Conservation (phyloP, 1,140 invertebrate species). For the Eriocheir sinensis region DNA sequence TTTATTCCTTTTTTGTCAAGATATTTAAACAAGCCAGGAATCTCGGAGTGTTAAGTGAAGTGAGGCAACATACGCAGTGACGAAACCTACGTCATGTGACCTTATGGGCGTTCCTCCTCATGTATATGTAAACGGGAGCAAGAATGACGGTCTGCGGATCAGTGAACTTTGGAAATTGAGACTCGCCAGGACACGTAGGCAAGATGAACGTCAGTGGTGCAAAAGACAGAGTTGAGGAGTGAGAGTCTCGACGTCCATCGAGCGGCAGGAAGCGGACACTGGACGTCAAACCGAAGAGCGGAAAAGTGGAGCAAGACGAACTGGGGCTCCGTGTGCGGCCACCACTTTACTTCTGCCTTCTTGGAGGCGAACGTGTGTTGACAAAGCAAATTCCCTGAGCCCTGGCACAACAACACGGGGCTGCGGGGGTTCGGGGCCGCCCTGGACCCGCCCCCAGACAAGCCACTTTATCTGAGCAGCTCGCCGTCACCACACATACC, state of each 20-base stretch:
- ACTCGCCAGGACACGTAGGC: neutral
- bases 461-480: conserved; percentile 55
- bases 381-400: conserved; percentile 55
- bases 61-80: too few relatives aligned
- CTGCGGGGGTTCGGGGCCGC: neutral
- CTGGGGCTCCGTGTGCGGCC: conserved; percentile 8
- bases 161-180: neutral
- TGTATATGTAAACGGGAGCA: too few relatives aligned
- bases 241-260: neutral
- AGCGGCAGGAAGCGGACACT: neutral
- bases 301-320: conserved; percentile 15
- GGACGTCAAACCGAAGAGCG: neutral
- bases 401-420: conserved; percentile 51
- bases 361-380: conserved; percentile 44
- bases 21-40: too few relatives aligned
- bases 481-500: conserved; percentile 40
- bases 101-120: neutral
- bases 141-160: neutral
- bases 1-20: too few relatives aligned
- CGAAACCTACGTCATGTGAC: too few relatives aligned
- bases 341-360: conserved; percentile 5
- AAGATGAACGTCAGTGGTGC: neutral
- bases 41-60: too few relatives aligned
- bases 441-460: conserved; percentile 33
- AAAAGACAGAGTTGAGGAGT: neutral